Conservation (phyloP, 2,888 invertebrate genomes). For the Aleiodes leptofemur region DNA sequence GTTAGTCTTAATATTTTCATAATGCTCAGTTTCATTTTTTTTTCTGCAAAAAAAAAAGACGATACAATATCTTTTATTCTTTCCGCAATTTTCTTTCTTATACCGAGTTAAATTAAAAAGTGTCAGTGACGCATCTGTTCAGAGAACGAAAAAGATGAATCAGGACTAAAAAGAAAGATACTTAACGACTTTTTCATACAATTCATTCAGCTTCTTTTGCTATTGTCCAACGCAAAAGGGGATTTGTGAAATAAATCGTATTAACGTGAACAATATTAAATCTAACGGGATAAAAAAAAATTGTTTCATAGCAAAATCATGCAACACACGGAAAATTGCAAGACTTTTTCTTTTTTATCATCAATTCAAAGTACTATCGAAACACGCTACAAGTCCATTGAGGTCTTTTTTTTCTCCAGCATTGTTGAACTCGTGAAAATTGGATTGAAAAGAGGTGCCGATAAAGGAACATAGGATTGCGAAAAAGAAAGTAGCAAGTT, state of each 20-base stretch:
- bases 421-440: constrained; percentile 55
- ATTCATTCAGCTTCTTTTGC: background rate
- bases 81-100: constrained; percentile 10
- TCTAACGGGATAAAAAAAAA: no score
- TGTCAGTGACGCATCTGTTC: constrained; percentile 3
- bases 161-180: background rate
- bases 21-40: background rate
- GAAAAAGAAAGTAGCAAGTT: background rate
- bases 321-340: no score
- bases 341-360: no score
- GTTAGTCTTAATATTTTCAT: constrained; percentile 42
- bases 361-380: no score
- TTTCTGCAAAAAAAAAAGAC: background rate
- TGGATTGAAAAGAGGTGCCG: constrained; percentile 64
- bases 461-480: constrained; percentile 52
- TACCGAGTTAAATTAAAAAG: constrained; percentile 13
- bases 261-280: no score
- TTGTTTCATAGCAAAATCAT: no score
- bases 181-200: constrained; percentile 8
- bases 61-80: constrained; percentile 17
- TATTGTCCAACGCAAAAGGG: background rate
- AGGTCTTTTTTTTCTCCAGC: no score
- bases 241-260: background rate
- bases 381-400: no score
- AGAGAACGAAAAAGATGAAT: background rate